A percentile compares a stretch with the other conserved stretches of the same genome.
Conservation (phyloP, 2,797 vertebrate species). For the Sebastes iracundus region DNA sequence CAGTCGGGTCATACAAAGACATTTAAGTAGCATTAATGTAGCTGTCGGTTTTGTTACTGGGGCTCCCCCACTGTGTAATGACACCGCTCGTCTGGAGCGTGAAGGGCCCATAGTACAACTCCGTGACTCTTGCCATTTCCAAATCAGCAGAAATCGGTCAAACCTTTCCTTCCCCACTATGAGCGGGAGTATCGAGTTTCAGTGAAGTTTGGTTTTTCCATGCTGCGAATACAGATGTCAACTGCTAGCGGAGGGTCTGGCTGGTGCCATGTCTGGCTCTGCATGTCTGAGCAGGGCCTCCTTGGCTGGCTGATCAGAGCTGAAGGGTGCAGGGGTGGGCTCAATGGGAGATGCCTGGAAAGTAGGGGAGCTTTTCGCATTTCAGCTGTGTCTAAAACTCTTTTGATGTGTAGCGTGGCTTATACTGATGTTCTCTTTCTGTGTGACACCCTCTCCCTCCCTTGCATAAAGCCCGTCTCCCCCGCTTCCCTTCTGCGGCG, state of each 20-base stretch:
- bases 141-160: slow-evolving; percentile 58
- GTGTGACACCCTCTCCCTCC: slow-evolving; percentile 26
- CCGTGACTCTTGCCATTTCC: slow-evolving; percentile 37
- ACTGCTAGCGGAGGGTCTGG: slow-evolving; percentile 62
- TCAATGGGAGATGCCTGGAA: slow-evolving; percentile 57
- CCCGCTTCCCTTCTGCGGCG: slow-evolving; percentile 51
- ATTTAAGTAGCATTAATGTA: not conserved
- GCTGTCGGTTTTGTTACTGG: slow-evolving; percentile 2
- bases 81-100: slow-evolving; percentile 21
- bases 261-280: slow-evolving; percentile 65
- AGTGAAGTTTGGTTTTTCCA: slow-evolving; percentile 62
- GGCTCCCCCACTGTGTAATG: slow-evolving; percentile 9
- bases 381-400: slow-evolving; percentile 51
- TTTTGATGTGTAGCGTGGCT: slow-evolving; percentile 62
- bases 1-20: not conserved
- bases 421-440: slow-evolving; percentile 42
- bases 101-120: not conserved
- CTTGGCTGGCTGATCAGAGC: slow-evolving; percentile 69
- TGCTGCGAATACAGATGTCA: slow-evolving; percentile 74
- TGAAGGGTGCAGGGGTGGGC: slow-evolving; percentile 37
- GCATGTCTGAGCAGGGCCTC: slow-evolving; percentile 69
- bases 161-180: slow-evolving; percentile 36
- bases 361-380: slow-evolving; percentile 58
- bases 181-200: slow-evolving; percentile 59
- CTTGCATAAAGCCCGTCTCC: slow-evolving; percentile 14